Percentiles rank a stretch among this genome's conserved stretches.
Evolutionary conservation across 2,797 vertebrate species (phyloP).

Genomic region (Eospalax fontanierii): DNA sequence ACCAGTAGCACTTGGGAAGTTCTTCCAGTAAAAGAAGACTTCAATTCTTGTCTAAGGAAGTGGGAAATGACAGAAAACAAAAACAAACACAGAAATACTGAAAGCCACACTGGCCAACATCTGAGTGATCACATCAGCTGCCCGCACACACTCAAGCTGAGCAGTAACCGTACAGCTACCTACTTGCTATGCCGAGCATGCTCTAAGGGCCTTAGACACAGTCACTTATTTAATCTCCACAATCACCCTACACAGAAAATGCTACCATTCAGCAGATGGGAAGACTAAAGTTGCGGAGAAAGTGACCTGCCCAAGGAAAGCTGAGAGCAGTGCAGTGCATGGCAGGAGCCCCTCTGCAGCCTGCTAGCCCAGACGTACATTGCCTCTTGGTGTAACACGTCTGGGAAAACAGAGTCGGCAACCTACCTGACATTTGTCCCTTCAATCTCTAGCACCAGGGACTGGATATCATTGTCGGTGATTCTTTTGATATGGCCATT

Average conservation of each 20-base stretch:
- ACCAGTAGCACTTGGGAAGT: not conserved
- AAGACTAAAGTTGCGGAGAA: not conserved
- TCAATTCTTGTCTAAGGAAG: conserved; percentile 8
- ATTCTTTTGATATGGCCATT: conserved; percentile 98
- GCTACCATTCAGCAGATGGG: not conserved
- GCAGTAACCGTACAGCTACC: not conserved
- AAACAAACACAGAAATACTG: not conserved
- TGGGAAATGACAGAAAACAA: not conserved
- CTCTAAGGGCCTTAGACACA: not conserved
- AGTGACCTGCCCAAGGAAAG: not conserved
- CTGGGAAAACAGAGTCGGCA: conserved; percentile 28
- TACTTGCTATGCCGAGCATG: not conserved
- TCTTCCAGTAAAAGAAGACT: not conserved
- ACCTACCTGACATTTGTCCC: conserved; percentile 97
- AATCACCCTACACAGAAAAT: not conserved
- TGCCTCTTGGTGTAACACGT: not conserved
- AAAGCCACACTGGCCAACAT: not conserved
- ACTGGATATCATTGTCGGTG: conserved; percentile 98
- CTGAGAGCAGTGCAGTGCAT: not conserved
- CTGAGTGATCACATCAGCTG: not conserved
- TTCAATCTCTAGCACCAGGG: conserved; percentile 97
- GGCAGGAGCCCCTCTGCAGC: not conserved
- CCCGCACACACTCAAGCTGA: not conserved
- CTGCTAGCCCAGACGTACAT: fast-evolving
- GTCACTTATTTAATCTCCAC: not conserved